Conservation (phyloP, 2,888 invertebrate genomes). For the Chloroclysta siterata region DNA sequence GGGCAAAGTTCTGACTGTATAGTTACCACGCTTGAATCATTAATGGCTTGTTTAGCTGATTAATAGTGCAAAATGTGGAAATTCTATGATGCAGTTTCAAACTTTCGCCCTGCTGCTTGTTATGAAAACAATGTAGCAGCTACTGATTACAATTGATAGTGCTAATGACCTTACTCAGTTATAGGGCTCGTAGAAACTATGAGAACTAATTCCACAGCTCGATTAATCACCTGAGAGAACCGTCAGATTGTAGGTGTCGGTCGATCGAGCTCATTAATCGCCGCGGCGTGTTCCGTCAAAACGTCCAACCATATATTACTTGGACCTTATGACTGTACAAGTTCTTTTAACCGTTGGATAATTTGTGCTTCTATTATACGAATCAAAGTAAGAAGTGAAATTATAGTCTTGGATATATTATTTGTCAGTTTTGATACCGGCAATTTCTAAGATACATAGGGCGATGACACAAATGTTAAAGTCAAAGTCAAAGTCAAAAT, state of each 20-base stretch:
- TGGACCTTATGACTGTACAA: slow-evolving; percentile 19
- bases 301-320: slow-evolving; percentile 24
- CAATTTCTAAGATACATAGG: slow-evolving; percentile 20
- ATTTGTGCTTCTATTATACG: slow-evolving; percentile 25
- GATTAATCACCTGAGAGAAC: slow-evolving; percentile 49
- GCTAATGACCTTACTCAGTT: slow-evolving; percentile 30
- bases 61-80: slow-evolving; percentile 13
- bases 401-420: slow-evolving; percentile 23
- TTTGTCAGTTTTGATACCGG: slow-evolving; percentile 22
- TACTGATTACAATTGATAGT: slow-evolving; percentile 18
- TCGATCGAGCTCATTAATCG: slow-evolving; percentile 50
- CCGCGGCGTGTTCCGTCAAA: slow-evolving; percentile 37
- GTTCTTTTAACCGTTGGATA: slow-evolving; percentile 17
- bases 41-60: slow-evolving; percentile 18
- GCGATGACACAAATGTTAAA: slow-evolving; percentile 17
- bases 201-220: slow-evolving; percentile 44
- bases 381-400: slow-evolving; percentile 24
- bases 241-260: slow-evolving; percentile 45
- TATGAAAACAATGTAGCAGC: slow-evolving; percentile 14
- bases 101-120: slow-evolving; percentile 3
- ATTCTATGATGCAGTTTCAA: slow-evolving; percentile 14
- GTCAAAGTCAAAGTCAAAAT: no score
- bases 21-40: slow-evolving; percentile 19
- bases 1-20: slow-evolving; percentile 12
- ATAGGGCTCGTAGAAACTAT: slow-evolving; percentile 37